Base-by-base conservation (phyloP, 1,140 invertebrate genomes). In the Macrobrachium nipponense region DNA sequence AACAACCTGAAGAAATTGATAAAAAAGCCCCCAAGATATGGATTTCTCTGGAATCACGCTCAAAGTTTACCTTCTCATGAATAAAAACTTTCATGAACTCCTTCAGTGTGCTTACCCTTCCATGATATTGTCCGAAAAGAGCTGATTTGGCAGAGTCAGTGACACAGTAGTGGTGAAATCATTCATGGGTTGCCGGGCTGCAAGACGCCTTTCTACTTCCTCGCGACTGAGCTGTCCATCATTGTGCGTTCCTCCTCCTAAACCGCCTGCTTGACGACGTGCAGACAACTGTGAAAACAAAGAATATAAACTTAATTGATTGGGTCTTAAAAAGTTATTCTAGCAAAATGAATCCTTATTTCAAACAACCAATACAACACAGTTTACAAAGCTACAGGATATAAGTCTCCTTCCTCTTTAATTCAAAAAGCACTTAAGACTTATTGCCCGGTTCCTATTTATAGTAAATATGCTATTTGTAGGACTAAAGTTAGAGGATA, bases 141-240 rank as follows among this genome's bases (percentile, higher is more conserved):
- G 82, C 44, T 89, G 85, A 62, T 89, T 89, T 51, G 88, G 88
- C 51, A 89, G 76, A 5, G 88, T 89, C 18, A 89, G 82, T 0
- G 88, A 89, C 12, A 82, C 87, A 44, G 86, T 84, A 79, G 85
- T 87, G 18, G 77, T 86, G 83, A 79, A 88, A 82, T 89, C 94
- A 95, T 81, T 94, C 90, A 72, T 91, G 89, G 78, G 91, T 94
- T 96, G 96, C 83, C 96, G 93, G 62, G 96, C 96, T 91, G 97
- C 96, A 86, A 98, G 92, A 91, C 97, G 96, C 75, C 96, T 93
- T 90, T 97, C 96, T 10, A 98, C 95, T 92, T 98, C 97, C 90
- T 97, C 97, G 5, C 96, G 95, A 18, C 96, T 97, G 94, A 98
- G 95, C 88, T 96, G 96, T 75, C 95, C 95, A 92, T 96, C 95